Evolutionary conservation across 1,140 invertebrate genomes (phyloP).

Genomic region (Eriocheir sinensis): DNA sequence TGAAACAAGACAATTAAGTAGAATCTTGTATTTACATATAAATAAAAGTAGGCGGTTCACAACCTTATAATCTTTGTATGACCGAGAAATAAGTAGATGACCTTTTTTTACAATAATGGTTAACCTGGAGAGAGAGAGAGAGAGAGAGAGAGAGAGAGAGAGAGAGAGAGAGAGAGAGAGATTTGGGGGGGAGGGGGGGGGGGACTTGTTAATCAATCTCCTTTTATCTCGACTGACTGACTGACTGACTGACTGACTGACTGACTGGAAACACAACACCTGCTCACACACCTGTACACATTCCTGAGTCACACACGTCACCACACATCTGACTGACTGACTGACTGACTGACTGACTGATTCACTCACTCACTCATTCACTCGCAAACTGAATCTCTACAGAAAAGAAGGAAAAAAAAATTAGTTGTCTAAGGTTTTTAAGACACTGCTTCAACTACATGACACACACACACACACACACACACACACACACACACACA

Average conservation of each 20-base stretch:
- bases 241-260: conserved; percentile 12
- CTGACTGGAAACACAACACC: too few relatives aligned
- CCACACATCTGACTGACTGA: neutral
- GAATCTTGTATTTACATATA: conserved; percentile 76
- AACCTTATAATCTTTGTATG: conserved; percentile 75
- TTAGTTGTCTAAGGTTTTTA: neutral
- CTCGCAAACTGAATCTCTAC: neutral
- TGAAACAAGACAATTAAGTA: conserved; percentile 52
- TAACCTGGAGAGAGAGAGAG: conserved; percentile 42
- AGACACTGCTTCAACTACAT: neutral
- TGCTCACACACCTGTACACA: too few relatives aligned
- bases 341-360: neutral
- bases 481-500: conserved; percentile 51
- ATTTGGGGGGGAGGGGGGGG: neutral
- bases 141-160: neutral
- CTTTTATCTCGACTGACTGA: neutral
- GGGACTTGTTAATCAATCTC: neutral
- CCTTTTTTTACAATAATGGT: conserved; percentile 63
- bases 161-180: conserved; percentile 46
- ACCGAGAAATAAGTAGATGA: conserved; percentile 76
- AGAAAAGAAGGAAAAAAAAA: conserved; percentile 9
- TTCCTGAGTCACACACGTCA: too few relatives aligned
- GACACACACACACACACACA: conserved; percentile 35
- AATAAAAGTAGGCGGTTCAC: conserved; percentile 75
- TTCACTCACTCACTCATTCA: neutral